Conservation (phyloP, 2,888 invertebrate genomes). For the Dilophus febrilis region DNA sequence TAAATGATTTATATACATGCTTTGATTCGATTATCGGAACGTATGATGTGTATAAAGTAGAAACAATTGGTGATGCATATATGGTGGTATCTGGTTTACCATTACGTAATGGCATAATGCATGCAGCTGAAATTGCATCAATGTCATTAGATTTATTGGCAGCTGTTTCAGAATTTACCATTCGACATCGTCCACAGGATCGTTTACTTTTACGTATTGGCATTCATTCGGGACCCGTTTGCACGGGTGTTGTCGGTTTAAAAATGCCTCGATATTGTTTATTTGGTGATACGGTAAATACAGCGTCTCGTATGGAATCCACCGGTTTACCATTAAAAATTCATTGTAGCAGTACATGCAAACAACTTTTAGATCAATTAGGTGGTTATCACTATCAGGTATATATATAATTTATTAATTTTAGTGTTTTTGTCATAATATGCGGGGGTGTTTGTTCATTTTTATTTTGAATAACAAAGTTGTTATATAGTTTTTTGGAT, state of each 20-base stretch:
- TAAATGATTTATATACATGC: slow-evolving; percentile 86
- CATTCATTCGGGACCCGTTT: slow-evolving; percentile 81
- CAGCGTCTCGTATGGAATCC: slow-evolving; percentile 75
- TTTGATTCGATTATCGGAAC: slow-evolving; percentile 88
- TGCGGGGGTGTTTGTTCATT: too few relatives aligned
- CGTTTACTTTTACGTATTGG: slow-evolving; percentile 76
- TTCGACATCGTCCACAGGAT: slow-evolving; percentile 73
- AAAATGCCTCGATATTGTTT: slow-evolving; percentile 90
- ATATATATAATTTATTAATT: not conserved
- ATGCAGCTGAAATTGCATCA: slow-evolving; percentile 85
- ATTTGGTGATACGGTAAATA: slow-evolving; percentile 87
- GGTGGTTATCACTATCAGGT: slow-evolving; percentile 50
- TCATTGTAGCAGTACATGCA: slow-evolving; percentile 64
- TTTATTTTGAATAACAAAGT: too few relatives aligned
- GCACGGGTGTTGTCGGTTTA: slow-evolving; percentile 80
- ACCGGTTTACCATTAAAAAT: slow-evolving; percentile 69
- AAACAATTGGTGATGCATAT: slow-evolving; percentile 82
- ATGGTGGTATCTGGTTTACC: slow-evolving; percentile 88
- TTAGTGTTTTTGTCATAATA: too few relatives aligned
- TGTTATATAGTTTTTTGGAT: too few relatives aligned
- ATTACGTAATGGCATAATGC: slow-evolving; percentile 69
- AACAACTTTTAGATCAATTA: slow-evolving; percentile 45
- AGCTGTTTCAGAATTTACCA: slow-evolving; percentile 70
- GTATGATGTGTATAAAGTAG: slow-evolving; percentile 88
- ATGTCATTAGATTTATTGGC: slow-evolving; percentile 79